These are phyloP conservation scores for Campoplex capitator DNA, from an alignment of 2,888 invertebrate genomes.

Conservation along the genomic window DNA sequence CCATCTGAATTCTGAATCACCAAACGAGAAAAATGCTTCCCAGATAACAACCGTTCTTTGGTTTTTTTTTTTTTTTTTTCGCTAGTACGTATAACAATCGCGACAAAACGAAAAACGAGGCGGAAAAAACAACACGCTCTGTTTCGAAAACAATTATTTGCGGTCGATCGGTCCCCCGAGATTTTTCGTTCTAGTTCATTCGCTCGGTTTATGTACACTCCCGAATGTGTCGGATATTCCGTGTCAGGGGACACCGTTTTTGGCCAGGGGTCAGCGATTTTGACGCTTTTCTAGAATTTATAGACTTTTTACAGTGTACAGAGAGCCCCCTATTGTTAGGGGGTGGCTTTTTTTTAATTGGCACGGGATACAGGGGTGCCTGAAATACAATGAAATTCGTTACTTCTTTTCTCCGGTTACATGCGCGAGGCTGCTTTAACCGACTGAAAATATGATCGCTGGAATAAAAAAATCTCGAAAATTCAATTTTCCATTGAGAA, in stretches of 20 bases:
- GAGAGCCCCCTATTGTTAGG: slow-evolving; percentile 1
- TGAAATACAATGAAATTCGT: slow-evolving; percentile 4
- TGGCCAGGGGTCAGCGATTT: slow-evolving; percentile 19
- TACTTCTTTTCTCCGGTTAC: slow-evolving; percentile 2
- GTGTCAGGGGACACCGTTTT: slow-evolving; percentile 19
- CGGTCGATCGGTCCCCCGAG: slow-evolving; percentile 57
- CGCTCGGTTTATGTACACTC: slow-evolving; percentile 10
- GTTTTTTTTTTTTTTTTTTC: background rate
- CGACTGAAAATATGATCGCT: background rate
- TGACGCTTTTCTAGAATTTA: slow-evolving; percentile 31
- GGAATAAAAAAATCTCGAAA: background rate
- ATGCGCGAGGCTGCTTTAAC: background rate
- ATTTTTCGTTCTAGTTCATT: slow-evolving; percentile 49
- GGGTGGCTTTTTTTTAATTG: slow-evolving; percentile 8
- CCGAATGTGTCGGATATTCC: slow-evolving; percentile 6
- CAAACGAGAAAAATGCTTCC: slow-evolving; percentile 7
- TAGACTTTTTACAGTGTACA: slow-evolving; percentile 7
- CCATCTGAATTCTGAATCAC: background rate
- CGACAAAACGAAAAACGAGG: background rate
- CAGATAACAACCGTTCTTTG: background rate
- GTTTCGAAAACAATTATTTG: slow-evolving; percentile 61
- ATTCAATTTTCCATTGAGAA: background rate
- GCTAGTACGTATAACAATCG: background rate
- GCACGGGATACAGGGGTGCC: slow-evolving; percentile 3
- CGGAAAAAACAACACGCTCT: slow-evolving; percentile 27